Conservation (phyloP, 2,888 invertebrate genomes). For the Laspeyria flexula region DNA sequence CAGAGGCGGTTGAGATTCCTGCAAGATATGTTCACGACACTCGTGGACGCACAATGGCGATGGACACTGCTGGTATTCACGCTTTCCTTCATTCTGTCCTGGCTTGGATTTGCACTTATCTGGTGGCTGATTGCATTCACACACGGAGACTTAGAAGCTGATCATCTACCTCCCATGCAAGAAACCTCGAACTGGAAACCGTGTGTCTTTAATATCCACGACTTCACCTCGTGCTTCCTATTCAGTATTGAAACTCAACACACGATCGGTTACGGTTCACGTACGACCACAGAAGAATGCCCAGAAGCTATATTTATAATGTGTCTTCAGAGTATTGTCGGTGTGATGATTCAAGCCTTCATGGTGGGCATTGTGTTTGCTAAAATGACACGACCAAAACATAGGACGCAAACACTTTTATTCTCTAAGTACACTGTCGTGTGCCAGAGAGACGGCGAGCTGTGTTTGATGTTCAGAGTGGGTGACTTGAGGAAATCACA, state of each 20-base stretch:
- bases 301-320: conserved; percentile 95
- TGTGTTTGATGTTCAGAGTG: conserved; percentile 94
- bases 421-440: conserved; percentile 95
- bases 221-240: conserved; percentile 95
- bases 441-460: conserved; percentile 92
- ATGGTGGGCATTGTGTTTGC: conserved; percentile 95
- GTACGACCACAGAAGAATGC: conserved; percentile 95
- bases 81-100: conserved; percentile 93
- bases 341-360: conserved; percentile 92
- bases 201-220: conserved; percentile 92
- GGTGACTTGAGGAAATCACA: conserved; percentile 96
- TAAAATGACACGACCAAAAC: conserved; percentile 96
- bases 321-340: conserved; percentile 95
- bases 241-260: conserved; percentile 97
- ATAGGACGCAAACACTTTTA: conserved; percentile 94
- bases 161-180: conserved; percentile 84
- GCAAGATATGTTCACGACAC: conserved; percentile 94
- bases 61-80: conserved; percentile 95
- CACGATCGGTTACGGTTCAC: conserved; percentile 95
- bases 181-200: conserved; percentile 88
- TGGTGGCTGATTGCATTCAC: conserved; percentile 96
- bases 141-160: conserved; percentile 92
- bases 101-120: conserved; percentile 93
- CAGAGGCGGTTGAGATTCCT: conserved; percentile 91
- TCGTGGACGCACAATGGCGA: conserved; percentile 97